A percentile compares a stretch with the other conserved stretches of the same genome.
These are phyloP conservation scores for Synaphobranchus kaupii DNA, from an alignment of 2,797 vertebrate species.

Conservation along the genomic window DNA sequence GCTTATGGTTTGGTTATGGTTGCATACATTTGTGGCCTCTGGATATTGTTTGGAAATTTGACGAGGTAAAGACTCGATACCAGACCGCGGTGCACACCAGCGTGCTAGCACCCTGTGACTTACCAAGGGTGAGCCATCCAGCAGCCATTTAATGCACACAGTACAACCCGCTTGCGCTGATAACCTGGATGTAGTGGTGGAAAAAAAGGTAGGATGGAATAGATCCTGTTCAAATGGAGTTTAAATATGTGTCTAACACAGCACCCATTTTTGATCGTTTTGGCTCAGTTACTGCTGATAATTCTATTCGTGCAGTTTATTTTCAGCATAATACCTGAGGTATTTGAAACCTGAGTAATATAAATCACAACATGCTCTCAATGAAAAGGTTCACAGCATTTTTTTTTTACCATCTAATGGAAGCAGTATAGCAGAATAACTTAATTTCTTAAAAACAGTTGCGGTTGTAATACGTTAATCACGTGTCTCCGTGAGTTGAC, in stretches of 20 bases:
- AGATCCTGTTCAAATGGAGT: neutral
- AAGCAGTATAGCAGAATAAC: too few species aligned
- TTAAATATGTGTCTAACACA: neutral
- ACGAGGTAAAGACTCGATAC: neutral
- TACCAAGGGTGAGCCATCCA: neutral
- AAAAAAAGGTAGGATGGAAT: neutral
- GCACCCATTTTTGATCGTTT: neutral
- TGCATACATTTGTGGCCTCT: conserved; percentile 8
- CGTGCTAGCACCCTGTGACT: neutral
- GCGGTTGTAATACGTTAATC: neutral
- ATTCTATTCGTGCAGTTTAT: too few species aligned
- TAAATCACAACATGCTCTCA: too few species aligned
- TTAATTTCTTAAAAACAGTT: neutral
- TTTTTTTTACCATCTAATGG: too few species aligned
- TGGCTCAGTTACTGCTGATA: too few species aligned
- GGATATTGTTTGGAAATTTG: conserved; percentile 12
- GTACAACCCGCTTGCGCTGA: neutral
- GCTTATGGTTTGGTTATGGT: neutral
- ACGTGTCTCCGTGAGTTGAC: neutral
- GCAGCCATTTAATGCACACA: neutral
- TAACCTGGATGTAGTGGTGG: neutral
- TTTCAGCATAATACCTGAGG: too few species aligned
- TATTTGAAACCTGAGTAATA: too few species aligned
- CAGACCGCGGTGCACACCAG: neutral
- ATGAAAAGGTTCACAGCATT: too few species aligned